These are phyloP conservation scores for Psittacara wagleri DNA, from an alignment of 2,113 vertebrate species.

Conservation along the genomic window DNA sequence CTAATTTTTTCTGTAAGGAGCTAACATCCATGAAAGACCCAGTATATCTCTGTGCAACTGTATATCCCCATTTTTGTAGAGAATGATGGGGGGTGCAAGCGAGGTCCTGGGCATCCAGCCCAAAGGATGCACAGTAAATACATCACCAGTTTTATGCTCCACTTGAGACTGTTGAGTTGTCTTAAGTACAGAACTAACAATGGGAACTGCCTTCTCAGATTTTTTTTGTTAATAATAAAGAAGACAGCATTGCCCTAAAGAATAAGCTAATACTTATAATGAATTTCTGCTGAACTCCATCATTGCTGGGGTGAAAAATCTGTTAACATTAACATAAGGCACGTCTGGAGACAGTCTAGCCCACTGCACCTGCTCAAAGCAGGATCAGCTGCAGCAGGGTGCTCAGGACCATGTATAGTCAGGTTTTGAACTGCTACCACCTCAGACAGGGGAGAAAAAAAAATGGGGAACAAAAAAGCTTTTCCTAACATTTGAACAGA, in stretches of 20 bases:
- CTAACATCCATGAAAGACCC: not conserved
- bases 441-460: not conserved
- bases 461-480: not conserved
- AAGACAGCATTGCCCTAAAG: not conserved
- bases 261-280: not conserved
- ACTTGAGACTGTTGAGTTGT: not conserved
- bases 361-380: not conserved
- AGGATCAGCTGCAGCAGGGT: not conserved
- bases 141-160: not conserved
- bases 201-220: not conserved
- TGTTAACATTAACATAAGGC: not conserved
- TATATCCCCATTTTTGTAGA: not conserved
- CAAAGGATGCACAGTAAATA: not conserved
- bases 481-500: not conserved
- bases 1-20: not conserved
- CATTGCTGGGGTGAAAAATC: not conserved
- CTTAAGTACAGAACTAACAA: not conserved
- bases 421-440: not conserved
- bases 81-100: not conserved
- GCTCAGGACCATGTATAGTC: not conserved
- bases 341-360: not conserved
- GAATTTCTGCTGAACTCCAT: not conserved
- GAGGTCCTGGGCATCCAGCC: not conserved
- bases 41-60: not conserved
- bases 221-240: not conserved